phyloP scores from a whole-genome alignment of 1,140 invertebrate genomes.

The Palaemon carinicauda region DNA sequence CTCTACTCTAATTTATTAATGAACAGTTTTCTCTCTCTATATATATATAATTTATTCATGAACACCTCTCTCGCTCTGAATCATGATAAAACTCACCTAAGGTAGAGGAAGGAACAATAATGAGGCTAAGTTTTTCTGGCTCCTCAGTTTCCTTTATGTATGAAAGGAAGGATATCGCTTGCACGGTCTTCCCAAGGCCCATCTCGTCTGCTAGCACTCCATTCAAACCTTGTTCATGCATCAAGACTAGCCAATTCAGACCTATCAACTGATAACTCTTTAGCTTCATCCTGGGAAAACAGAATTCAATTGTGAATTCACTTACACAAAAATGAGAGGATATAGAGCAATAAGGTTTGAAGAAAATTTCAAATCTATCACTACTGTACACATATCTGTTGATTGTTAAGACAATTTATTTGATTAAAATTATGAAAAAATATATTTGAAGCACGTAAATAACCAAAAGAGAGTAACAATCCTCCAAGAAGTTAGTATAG shows the following conservation, averaged over 20 bases:
- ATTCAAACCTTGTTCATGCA: conserved; percentile 89
- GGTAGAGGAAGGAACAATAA: conserved; percentile 92
- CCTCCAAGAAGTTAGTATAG: no score
- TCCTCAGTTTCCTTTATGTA: conserved; percentile 79
- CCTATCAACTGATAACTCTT: conserved; percentile 87
- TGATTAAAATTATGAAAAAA: no score
- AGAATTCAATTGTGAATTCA: no score
- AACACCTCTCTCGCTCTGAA: no score
- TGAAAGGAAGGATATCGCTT: conserved; percentile 82
- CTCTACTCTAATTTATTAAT: no score
- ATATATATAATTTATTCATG: no score
- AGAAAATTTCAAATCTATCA: neutral
- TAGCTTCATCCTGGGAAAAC: conserved; percentile 54
- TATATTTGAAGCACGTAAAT: no score
- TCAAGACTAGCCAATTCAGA: conserved; percentile 90
- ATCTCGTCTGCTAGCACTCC: conserved; percentile 90
- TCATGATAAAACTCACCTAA: conserved; percentile 74
- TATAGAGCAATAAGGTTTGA: neutral
- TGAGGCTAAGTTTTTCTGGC: conserved; percentile 76
- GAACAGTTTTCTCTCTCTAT: no score
- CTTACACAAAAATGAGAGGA: neutral
- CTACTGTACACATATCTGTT: no score
- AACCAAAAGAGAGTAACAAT: no score
- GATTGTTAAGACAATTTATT: no score
- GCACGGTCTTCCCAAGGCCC: conserved; percentile 92